phyloP scores from a whole-genome alignment of 2,888 invertebrate genomes.

The Thereva nobilitata region DNA sequence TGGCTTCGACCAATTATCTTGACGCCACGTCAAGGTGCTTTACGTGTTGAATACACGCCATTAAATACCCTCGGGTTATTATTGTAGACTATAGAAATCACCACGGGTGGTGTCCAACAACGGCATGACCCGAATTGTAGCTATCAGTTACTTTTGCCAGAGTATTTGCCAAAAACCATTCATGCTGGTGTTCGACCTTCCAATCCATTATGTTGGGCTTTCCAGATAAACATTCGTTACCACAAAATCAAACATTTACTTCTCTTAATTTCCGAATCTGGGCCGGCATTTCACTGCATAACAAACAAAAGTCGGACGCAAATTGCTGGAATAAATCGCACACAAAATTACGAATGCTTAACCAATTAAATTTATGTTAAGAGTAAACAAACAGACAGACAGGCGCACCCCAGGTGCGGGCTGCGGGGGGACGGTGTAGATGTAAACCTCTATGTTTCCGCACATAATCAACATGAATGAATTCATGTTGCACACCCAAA shows the following conservation, averaged over 20 bases:
- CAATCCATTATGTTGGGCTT: no score
- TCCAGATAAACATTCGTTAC: not conserved
- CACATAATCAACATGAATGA: conserved; percentile 26
- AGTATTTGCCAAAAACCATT: no score
- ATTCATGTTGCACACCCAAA: conserved; percentile 22
- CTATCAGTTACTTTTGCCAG: no score
- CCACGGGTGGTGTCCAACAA: no score
- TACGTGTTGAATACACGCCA: conserved; percentile 5
- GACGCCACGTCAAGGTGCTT: conserved; percentile 24
- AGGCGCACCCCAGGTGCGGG: not conserved
- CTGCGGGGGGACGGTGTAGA: not conserved
- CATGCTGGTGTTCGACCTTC: no score
- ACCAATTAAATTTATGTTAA: conserved; percentile 31
- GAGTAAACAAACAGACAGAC: conserved; percentile 20
- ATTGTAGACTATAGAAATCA: not conserved
- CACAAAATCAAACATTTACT: conserved; percentile 9
- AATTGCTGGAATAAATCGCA: conserved; percentile 27
- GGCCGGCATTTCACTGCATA: not conserved
- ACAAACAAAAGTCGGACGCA: conserved; percentile 28
- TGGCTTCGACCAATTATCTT: conserved; percentile 29
- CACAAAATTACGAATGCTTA: conserved; percentile 29
- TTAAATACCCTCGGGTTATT: not conserved
- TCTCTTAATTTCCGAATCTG: conserved; percentile 5
- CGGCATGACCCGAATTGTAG: no score
- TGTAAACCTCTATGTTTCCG: conserved; percentile 21